phyloP scores from a whole-genome alignment of 2,113 vertebrate genomes.

The Xenus cinereus region DNA sequence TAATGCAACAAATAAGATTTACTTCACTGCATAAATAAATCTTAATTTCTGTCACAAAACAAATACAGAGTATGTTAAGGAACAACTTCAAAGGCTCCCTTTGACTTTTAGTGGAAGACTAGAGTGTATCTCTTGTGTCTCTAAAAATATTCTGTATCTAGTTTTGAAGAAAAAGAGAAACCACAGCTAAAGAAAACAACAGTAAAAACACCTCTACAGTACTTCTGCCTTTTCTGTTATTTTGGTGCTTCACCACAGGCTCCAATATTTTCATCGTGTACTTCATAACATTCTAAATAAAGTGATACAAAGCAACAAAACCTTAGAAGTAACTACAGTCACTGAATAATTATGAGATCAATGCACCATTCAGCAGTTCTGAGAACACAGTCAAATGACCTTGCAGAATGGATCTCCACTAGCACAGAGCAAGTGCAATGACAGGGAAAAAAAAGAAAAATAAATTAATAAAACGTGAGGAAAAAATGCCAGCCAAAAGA shows the following conservation, averaged over 20 bases:
- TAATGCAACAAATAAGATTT: not conserved
- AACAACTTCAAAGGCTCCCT: not conserved
- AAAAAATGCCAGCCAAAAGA: not conserved
- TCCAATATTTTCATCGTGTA: not conserved
- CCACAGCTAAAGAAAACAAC: not conserved
- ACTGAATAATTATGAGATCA: conserved; percentile 31
- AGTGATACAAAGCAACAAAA: conserved; percentile 16
- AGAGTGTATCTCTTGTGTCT: not conserved
- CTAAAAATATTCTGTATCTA: not conserved
- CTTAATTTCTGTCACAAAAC: not conserved
- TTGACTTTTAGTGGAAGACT: not conserved
- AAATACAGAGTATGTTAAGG: not conserved
- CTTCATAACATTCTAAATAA: conserved; percentile 12
- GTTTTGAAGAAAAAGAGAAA: not conserved
- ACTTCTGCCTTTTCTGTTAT: not conserved
- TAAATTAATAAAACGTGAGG: not conserved
- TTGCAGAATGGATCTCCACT: not conserved
- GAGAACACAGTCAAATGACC: not conserved
- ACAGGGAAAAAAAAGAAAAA: not conserved
- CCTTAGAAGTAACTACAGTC: not conserved
- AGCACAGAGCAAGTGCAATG: not conserved
- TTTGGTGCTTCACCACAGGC: not conserved
- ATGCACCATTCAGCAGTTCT: not conserved
- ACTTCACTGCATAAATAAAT: not conserved
- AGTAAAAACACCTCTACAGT: not conserved